Conservation (phyloP, 2,113 vertebrate genomes). For the Anseranas semipalmata region DNA sequence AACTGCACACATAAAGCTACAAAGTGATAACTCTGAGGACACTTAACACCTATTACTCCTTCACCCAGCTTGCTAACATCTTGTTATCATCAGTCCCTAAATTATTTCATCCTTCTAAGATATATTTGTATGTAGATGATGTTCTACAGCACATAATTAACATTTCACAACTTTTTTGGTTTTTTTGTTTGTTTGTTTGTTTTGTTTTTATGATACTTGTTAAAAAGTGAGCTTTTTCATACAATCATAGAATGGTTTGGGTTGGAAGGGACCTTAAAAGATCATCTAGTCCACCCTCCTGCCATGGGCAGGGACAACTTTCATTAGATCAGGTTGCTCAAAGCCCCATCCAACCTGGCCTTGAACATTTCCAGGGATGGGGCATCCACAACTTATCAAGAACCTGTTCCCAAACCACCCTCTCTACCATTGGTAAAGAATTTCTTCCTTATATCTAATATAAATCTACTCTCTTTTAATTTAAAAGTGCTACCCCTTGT, state of each 20-base stretch:
- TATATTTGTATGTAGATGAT: neutral
- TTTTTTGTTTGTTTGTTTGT: too few species aligned
- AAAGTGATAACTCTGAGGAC: neutral
- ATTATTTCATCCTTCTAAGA: neutral
- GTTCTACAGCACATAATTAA: neutral
- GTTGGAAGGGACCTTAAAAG: neutral
- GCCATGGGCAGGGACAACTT: neutral
- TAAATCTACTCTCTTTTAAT: neutral
- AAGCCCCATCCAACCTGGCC: neutral
- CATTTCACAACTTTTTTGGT: neutral
- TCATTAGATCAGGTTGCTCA: neutral
- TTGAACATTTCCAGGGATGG: neutral
- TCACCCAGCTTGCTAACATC: neutral
- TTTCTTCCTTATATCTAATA: too few species aligned
- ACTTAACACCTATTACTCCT: neutral
- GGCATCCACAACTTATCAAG: too few species aligned
- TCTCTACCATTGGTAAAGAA: too few species aligned
- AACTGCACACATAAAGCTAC: neutral
- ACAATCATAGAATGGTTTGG: neutral
- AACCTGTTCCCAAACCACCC: too few species aligned
- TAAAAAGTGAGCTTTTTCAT: neutral
- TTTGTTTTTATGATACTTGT: neutral
- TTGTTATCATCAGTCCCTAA: neutral
- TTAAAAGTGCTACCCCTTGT: too few species aligned
- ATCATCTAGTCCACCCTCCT: neutral